phyloP scores from a whole-genome alignment of 2,888 invertebrate genomes.

The Craniophora ligustri region DNA sequence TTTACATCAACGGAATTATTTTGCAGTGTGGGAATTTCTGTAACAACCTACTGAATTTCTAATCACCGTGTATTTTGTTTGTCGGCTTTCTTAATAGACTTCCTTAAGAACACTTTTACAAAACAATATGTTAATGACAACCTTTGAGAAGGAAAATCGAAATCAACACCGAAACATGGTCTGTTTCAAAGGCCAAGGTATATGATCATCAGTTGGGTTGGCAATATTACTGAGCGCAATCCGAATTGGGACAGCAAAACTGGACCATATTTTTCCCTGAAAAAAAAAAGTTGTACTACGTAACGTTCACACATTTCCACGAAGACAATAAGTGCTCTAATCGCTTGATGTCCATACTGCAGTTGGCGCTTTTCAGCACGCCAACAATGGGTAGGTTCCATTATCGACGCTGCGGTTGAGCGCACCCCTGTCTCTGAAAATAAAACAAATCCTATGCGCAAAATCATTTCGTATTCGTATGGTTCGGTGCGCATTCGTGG shows the following conservation, averaged over 20 bases:
- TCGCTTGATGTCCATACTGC: slow-evolving; percentile 58
- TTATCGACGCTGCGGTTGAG: slow-evolving; percentile 69
- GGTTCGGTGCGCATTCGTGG: slow-evolving; percentile 65
- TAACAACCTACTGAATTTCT: slow-evolving; percentile 24
- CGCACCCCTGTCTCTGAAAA: slow-evolving; percentile 67
- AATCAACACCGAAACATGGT: too few relatives aligned
- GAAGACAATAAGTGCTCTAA: slow-evolving; percentile 59
- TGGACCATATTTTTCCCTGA: too few relatives aligned
- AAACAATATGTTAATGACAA: too few relatives aligned
- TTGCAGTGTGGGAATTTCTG: slow-evolving; percentile 19
- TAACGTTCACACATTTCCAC: slow-evolving; percentile 47
- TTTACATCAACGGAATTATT: slow-evolving; percentile 40
- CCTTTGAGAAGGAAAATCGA: too few relatives aligned
- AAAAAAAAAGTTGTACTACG: slow-evolving; percentile 29
- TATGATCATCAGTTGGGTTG: too few relatives aligned
- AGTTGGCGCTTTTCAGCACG: slow-evolving; percentile 59
- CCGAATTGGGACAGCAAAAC: too few relatives aligned
- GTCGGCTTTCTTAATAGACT: too few relatives aligned
- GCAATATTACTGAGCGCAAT: too few relatives aligned
- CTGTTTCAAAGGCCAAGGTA: too few relatives aligned
- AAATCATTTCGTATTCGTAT: slow-evolving; percentile 67
- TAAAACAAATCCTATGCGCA: slow-evolving; percentile 74
- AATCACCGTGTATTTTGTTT: slow-evolving; percentile 10
- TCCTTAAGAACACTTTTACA: too few relatives aligned
- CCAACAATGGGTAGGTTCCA: slow-evolving; percentile 62